phyloP scores from a whole-genome alignment of 2,797 vertebrate species.

The Echiichthys vipera region DNA sequence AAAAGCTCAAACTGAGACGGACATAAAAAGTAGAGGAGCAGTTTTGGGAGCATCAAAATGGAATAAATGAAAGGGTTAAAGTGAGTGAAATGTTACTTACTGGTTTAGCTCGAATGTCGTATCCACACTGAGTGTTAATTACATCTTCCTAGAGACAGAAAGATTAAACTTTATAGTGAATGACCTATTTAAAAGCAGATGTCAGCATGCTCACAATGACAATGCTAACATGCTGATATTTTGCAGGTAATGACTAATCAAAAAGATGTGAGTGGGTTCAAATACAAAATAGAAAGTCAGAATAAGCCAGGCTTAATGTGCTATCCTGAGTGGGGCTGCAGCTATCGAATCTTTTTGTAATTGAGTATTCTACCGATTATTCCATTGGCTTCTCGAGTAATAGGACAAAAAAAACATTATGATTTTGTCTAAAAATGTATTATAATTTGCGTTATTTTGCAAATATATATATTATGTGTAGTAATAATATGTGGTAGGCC shows the following conservation, averaged over 20 bases:
- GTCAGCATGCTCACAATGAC: not conserved
- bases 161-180: not conserved
- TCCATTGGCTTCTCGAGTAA: too few species aligned
- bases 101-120: conserved; percentile 93
- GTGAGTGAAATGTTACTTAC: conserved; percentile 81
- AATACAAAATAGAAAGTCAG: not conserved
- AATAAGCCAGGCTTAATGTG: not conserved
- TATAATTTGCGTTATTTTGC: too few species aligned
- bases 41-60: not conserved
- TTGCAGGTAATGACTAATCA: too few species aligned
- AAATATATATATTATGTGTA: too few species aligned
- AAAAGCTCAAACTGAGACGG: not conserved
- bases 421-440: too few species aligned
- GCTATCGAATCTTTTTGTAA: too few species aligned
- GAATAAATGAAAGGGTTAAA: not conserved
- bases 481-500: too few species aligned
- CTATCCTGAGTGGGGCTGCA: not conserved
- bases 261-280: too few species aligned
- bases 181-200: not conserved
- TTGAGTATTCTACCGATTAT: too few species aligned
- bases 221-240: too few species aligned
- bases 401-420: too few species aligned
- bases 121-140: conserved; percentile 99
- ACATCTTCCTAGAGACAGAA: conserved; percentile 90
- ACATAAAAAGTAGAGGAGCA: not conserved